These are phyloP conservation scores for Vandiemenella viatica DNA, from an alignment of 2,888 invertebrate genomes.

Conservation along the genomic window DNA sequence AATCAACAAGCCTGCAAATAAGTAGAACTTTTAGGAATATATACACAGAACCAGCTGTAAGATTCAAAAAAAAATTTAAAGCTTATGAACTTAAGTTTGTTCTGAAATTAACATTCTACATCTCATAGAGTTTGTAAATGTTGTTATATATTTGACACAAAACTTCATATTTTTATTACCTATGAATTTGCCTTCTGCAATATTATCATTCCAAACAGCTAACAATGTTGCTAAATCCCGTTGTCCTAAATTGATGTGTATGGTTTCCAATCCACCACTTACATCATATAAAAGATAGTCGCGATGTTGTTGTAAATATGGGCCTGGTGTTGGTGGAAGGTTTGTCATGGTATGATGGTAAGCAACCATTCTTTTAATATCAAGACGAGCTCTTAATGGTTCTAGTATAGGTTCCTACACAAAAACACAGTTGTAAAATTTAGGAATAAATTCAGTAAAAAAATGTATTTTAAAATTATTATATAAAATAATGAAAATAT, in stretches of 20 bases:
- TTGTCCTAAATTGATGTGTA: conserved; percentile 55
- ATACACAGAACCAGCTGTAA: too few species aligned
- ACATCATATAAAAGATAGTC: conserved; percentile 42
- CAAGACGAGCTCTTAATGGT: conserved; percentile 52
- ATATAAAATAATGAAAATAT: neutral
- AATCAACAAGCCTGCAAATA: too few species aligned
- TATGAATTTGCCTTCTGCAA: conserved; percentile 42
- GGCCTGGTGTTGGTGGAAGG: conserved; percentile 8
- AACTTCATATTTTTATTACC: conserved; percentile 24
- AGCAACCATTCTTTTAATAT: conserved; percentile 49
- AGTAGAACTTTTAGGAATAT: too few species aligned
- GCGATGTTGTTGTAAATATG: conserved; percentile 20
- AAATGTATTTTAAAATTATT: neutral
- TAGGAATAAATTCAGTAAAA: neutral
- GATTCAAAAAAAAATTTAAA: too few species aligned
- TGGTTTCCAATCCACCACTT: conserved; percentile 47
- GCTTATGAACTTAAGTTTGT: too few species aligned
- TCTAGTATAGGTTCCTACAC: conserved; percentile 57
- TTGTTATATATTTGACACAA: too few species aligned
- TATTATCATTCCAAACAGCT: conserved; percentile 56
- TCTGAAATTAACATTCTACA: too few species aligned
- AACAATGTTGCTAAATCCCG: conserved; percentile 56
- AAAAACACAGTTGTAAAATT: neutral
- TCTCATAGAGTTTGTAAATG: too few species aligned
- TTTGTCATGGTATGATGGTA: conserved; percentile 12